Evolutionary conservation across 2,113 vertebrate genomes (phyloP).

Genomic region (Tiliqua scincoides): DNA sequence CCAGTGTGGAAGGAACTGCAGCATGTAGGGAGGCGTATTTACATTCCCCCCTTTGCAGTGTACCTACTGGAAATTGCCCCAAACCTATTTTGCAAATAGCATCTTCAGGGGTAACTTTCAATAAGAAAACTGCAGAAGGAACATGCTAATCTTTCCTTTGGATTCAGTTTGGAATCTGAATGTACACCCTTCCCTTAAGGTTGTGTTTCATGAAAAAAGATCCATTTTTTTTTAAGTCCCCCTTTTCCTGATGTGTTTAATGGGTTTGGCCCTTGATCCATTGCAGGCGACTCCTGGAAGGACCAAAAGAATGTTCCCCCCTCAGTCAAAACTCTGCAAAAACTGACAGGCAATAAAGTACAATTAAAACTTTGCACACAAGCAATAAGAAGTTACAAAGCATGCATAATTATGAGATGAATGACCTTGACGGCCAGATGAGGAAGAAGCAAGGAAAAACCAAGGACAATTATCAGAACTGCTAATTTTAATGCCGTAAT

Average conservation of each 20-base stretch:
- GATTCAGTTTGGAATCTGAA: no score
- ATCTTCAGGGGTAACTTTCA: no score
- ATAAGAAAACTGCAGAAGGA: no score
- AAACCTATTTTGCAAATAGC: no score
- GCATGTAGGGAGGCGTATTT: no score
- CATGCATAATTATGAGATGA: conserved; percentile 74
- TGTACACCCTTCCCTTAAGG: no score
- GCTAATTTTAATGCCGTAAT: conserved; percentile 80
- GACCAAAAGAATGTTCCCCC: conserved; percentile 51
- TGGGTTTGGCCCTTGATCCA: background rate
- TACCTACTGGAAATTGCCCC: no score
- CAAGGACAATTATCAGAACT: conserved; percentile 82
- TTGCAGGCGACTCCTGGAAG: conserved; percentile 49
- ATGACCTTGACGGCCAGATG: conserved; percentile 73
- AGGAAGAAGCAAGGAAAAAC: conserved; percentile 78
- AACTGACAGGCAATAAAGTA: conserved; percentile 70
- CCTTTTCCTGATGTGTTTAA: no score
- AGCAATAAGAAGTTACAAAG: conserved; percentile 69
- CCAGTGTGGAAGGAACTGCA: no score
- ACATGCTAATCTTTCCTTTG: no score
- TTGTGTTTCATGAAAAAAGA: background rate
- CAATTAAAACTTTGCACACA: conserved; percentile 71
- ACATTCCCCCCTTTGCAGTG: no score
- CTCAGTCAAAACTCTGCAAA: conserved; percentile 67
- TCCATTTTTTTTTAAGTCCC: no score